Evolutionary conservation across 2,113 vertebrate species (phyloP), one percentile per base, ranked within the genome.

Genomic region (Vulpes ferrilata): DNA sequence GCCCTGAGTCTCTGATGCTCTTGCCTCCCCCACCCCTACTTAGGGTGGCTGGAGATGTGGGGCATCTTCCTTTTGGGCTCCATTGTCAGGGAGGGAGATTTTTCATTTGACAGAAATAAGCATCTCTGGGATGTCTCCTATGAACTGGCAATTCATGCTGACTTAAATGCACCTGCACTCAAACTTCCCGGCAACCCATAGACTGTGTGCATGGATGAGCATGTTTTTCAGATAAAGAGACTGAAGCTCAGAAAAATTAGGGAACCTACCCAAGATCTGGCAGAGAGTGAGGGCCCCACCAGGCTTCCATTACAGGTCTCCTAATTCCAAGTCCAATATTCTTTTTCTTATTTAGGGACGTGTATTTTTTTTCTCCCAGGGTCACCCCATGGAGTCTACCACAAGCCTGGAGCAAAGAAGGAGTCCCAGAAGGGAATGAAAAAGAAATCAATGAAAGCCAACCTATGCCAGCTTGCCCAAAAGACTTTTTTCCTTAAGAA

Each of bases 1-100:
- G 71, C 51, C 13, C 13, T 27, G 51, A 35, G 60, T 95, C 85
- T 86, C 38, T 51, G 83, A 81, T 43, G n/a, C 17, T 5, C 62
- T 69, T 76, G 2, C 7, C 17, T 2, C n/a, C 51, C 59, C 2
- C 7, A 0, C 3, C 7, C 22, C 11, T 20, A 51, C 12, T 43
- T 38, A 64, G 53, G 4, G 16, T 74, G 30, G 51, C 60, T 23
- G 15, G 83, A 85, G n/a, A 59, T 0, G 0, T 38, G 23, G 13
- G 2, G 4, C 15, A 38, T 43, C 62, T 92, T 59, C 85, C 20
- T n/a, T 51, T 48, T 27, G 32, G 35, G 20, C 17, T 51, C 35
- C 55, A 10, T 15, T 11, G 35, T 9, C 27, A 43, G 38, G 16
- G 0, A 1, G 60, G 38, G 57, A 7, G 22, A 7, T 65, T 78